Percentiles rank a stretch among this genome's conserved stretches.
These are phyloP conservation scores for Scolanthus callimorphus DNA, from an alignment of 92 coral and sea anemone genomes.

Conservation along the genomic window DNA sequence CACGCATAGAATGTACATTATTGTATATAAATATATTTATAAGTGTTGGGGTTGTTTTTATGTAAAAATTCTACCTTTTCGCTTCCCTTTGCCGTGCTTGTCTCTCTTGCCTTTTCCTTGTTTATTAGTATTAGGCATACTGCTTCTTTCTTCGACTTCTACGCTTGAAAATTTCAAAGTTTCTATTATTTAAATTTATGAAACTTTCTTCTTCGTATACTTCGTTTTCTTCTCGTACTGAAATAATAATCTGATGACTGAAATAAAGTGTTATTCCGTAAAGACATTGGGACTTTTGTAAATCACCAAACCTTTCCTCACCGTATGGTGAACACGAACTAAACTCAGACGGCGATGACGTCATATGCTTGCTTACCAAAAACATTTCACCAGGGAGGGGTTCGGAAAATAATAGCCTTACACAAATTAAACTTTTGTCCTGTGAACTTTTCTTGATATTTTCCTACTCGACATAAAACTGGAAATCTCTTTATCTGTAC, in stretches of 20 bases:
- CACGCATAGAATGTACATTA: no score
- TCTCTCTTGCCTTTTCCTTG: slow-evolving; percentile 51
- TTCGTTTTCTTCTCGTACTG: slow-evolving; percentile 71
- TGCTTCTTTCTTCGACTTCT: slow-evolving; percentile 3
- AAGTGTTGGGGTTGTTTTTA: no score
- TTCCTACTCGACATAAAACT: no score
- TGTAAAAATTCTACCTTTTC: slow-evolving; percentile 43
- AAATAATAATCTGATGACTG: slow-evolving; percentile 55
- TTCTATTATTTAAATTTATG: slow-evolving; percentile 48
- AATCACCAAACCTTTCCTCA: slow-evolving; percentile 74
- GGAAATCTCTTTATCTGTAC: no score
- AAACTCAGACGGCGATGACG: slow-evolving; percentile 3
- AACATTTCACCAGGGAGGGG: background rate
- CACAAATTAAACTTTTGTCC: no score
- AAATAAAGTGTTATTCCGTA: slow-evolving; percentile 51
- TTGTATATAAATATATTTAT: no score
- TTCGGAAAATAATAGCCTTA: no score
- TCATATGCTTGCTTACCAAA: background rate
- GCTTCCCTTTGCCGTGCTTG: slow-evolving; percentile 53
- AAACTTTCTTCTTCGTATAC: slow-evolving; percentile 91
- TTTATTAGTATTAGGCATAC: slow-evolving; percentile 66
- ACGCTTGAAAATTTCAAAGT: background rate
- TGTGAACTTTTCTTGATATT: no score
- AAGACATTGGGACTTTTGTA: slow-evolving; percentile 71
- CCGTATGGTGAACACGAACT: slow-evolving; percentile 87